Percentiles rank a stretch among this genome's conserved stretches.
phyloP scores from a whole-genome alignment of 2,797 vertebrate genomes.

The Pelodytes ibericus region DNA sequence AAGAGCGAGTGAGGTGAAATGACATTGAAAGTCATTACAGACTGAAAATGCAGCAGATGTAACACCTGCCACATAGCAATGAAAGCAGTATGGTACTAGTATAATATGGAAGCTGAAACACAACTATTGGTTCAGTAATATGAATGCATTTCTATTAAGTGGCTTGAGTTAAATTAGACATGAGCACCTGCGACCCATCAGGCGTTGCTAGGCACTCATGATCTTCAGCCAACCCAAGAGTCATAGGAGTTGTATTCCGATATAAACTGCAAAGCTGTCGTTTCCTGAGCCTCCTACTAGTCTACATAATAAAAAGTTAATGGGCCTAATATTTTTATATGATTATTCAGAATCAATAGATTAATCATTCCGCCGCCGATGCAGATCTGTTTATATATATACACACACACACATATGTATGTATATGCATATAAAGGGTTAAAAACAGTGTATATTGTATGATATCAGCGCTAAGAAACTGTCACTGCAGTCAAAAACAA shows the following conservation, averaged over 20 bases:
- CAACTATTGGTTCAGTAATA: conserved; percentile 5
- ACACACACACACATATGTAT: too few species aligned
- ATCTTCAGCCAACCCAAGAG: not conserved
- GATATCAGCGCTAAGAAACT: too few species aligned
- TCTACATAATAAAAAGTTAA: too few species aligned
- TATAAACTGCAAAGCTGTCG: too few species aligned
- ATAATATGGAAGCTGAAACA: conserved; percentile 10
- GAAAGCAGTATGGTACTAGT: conserved; percentile 10
- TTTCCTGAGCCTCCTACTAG: too few species aligned
- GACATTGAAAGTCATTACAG: conserved; percentile 55
- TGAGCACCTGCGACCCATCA: not conserved
- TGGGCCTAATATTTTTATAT: too few species aligned
- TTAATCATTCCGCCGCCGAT: too few species aligned
- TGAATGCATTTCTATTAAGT: conserved; percentile 16
- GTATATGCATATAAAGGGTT: not conserved
- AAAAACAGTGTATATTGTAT: too few species aligned
- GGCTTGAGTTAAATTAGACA: conserved; percentile 14
- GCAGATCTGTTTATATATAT: too few species aligned
- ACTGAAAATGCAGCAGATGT: conserved; percentile 35
- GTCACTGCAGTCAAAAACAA: too few species aligned
- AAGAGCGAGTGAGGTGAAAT: conserved; percentile 51
- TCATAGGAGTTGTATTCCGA: too few species aligned
- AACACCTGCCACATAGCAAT: conserved; percentile 41
- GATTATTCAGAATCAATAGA: too few species aligned
- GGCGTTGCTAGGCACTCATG: not conserved